Conservation (phyloP, 2,797 vertebrate species). For the Ptychadena robeensis region DNA sequence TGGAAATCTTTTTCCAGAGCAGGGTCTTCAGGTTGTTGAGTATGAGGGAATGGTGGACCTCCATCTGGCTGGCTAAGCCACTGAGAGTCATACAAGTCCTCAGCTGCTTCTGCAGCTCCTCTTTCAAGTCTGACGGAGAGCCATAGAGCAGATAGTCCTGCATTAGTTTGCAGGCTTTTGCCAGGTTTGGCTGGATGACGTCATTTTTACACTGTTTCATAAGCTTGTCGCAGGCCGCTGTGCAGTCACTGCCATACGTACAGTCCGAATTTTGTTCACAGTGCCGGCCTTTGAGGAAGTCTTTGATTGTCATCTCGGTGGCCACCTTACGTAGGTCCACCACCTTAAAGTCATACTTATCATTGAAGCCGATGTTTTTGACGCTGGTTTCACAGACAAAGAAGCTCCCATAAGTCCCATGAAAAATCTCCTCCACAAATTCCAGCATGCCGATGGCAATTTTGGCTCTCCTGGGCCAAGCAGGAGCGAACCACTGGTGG, state of each 20-base stretch:
- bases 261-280: conserved; percentile 91
- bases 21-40: conserved; percentile 95
- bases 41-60: conserved; percentile 93
- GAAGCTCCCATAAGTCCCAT: conserved; percentile 91
- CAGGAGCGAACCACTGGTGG: conserved; percentile 91
- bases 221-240: conserved; percentile 88
- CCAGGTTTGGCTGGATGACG: conserved; percentile 92
- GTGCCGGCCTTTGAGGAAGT: conserved; percentile 85
- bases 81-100: conserved; percentile 93
- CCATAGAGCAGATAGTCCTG: conserved; percentile 90
- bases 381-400: conserved; percentile 90
- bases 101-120: conserved; percentile 90
- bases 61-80: conserved; percentile 93
- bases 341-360: conserved; percentile 91
- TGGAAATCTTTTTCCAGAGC: conserved; percentile 94
- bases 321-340: conserved; percentile 88
- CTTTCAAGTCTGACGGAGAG: conserved; percentile 80
- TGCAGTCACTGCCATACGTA: conserved; percentile 89
- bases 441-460: conserved; percentile 95
- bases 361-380: conserved; percentile 88
- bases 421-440: conserved; percentile 97
- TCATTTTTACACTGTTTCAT: conserved; percentile 91
- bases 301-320: conserved; percentile 83
- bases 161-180: conserved; percentile 89
- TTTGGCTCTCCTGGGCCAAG: conserved; percentile 92